Conservation (phyloP, 2,888 invertebrate genomes). For the Epistrophe eligans region DNA sequence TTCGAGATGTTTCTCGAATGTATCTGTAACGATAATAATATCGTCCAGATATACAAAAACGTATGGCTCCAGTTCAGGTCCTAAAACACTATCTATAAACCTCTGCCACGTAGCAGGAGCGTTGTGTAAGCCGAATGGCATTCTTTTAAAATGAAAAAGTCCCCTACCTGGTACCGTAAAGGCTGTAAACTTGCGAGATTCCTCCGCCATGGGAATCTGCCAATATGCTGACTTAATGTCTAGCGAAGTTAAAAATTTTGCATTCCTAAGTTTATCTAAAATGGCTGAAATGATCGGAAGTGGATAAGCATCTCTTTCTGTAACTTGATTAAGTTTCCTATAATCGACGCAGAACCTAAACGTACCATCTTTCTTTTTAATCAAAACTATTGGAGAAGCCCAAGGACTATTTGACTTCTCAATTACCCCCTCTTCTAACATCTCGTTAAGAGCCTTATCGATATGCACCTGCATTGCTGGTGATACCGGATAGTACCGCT, state of each 20-base stretch:
- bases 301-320: conserved; percentile 25
- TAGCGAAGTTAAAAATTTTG: background rate
- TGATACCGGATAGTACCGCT: conserved; percentile 69
- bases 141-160: no score
- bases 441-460: background rate
- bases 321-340: conserved; percentile 60
- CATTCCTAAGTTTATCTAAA: background rate
- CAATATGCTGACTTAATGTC: no score
- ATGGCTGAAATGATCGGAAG: background rate
- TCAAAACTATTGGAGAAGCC: conserved; percentile 72
- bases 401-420: background rate
- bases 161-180: no score
- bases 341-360: conserved; percentile 77
- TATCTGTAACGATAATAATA: no score
- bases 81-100: no score
- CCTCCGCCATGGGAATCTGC: no score
- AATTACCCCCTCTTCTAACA: background rate
- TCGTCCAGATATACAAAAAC: no score
- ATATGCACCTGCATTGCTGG: conserved; percentile 56
- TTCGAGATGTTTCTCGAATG: no score
- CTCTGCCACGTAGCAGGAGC: no score
- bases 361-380: conserved; percentile 75
- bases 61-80: no score
- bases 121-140: no score
- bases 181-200: no score